Conservation (phyloP, 2,113 vertebrate species). For the Tragelaphus strepsiceros region DNA sequence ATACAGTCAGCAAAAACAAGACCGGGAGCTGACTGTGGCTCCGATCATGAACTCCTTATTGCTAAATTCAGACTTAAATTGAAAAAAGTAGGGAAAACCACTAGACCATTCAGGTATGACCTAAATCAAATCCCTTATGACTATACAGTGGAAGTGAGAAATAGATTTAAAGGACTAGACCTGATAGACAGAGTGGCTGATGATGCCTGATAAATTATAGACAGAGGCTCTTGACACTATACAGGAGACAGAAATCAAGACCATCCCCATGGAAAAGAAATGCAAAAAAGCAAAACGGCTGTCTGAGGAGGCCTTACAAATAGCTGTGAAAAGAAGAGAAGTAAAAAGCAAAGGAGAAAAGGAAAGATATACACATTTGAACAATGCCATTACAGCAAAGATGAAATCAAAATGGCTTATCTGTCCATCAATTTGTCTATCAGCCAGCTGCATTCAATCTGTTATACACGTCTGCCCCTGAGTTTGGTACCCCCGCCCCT, state of each 20-base stretch:
- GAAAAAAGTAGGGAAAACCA: background rate
- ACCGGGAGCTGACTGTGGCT: background rate
- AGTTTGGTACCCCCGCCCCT: background rate
- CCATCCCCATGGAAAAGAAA: background rate
- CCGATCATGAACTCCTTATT: background rate
- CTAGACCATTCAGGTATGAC: background rate
- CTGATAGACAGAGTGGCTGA: background rate
- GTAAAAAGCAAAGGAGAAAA: background rate
- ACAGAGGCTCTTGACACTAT: accelerated
- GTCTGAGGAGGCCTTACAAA: background rate
- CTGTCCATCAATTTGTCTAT: background rate
- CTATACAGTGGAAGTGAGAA: background rate
- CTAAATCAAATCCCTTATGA: background rate
- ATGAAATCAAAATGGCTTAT: background rate
- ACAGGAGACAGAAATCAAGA: background rate
- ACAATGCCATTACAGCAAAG: background rate
- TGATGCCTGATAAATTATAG: background rate
- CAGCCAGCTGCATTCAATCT: background rate
- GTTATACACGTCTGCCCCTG: background rate
- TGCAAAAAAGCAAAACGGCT: background rate
- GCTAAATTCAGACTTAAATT: background rate
- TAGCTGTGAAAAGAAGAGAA: background rate
- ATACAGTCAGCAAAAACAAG: background rate
- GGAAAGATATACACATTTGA: background rate
- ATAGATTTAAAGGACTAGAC: background rate